Evolutionary conservation across 2,113 vertebrate genomes (phyloP).

Genomic region (Uropsilus gracilis): DNA sequence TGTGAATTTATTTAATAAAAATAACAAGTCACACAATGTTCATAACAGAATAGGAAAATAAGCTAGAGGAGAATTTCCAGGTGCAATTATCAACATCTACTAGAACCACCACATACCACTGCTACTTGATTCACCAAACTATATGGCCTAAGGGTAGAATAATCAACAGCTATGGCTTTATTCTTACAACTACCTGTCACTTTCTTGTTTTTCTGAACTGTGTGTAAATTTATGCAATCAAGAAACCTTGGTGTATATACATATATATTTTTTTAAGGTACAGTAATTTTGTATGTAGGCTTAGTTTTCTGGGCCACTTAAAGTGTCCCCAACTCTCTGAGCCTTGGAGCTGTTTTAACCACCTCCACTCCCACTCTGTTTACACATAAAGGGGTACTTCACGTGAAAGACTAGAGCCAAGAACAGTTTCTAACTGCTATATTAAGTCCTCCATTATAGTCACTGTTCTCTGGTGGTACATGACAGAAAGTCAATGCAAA

Average conservation of each 20-base stretch:
- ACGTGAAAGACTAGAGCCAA: neutral
- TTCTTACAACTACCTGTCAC: neutral
- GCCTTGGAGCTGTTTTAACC: neutral
- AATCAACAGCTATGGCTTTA: neutral
- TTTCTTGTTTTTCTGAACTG: neutral
- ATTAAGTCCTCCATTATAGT: constrained; percentile 38
- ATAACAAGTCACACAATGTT: neutral
- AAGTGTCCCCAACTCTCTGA: neutral
- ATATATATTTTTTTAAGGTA: neutral
- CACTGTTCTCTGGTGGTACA: neutral
- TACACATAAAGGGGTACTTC: neutral
- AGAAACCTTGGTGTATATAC: neutral
- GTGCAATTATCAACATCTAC: neutral
- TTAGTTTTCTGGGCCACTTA: neutral
- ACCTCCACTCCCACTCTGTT: rapidly evolving
- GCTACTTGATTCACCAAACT: neutral
- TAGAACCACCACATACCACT: neutral
- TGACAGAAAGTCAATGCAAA: constrained; percentile 74
- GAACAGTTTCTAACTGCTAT: neutral
- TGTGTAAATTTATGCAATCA: neutral
- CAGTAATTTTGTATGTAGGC: neutral
- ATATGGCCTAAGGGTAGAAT: no score
- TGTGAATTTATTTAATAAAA: neutral
- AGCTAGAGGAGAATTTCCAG: neutral
- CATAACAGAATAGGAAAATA: neutral